phyloP scores from a whole-genome alignment of 2,888 invertebrate genomes.

The Drosophila buzzatii region DNA sequence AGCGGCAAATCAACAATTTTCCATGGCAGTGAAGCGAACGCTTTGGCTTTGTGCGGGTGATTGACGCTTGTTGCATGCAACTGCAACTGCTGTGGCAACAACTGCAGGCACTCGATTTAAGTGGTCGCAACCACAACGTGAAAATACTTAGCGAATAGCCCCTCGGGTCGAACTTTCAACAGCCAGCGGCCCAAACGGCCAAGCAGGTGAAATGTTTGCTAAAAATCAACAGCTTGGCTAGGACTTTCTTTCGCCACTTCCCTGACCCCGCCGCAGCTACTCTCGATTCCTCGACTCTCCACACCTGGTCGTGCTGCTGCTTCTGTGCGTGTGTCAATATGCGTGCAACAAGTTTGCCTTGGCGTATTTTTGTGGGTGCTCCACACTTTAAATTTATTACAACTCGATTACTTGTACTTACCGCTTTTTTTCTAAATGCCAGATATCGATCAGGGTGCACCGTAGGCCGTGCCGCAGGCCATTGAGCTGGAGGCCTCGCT shows the following conservation, averaged over 20 bases:
- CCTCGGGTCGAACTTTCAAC: slow-evolving; percentile 67
- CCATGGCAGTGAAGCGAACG: slow-evolving; percentile 79
- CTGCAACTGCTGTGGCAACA: slow-evolving; percentile 57
- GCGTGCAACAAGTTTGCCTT: slow-evolving; percentile 76
- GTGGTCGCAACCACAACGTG: slow-evolving; percentile 77
- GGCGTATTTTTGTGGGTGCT: slow-evolving; percentile 71
- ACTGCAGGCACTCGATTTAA: slow-evolving; percentile 77
- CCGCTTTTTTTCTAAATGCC: slow-evolving; percentile 71
- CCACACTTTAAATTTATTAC: slow-evolving; percentile 80
- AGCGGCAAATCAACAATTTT: slow-evolving; percentile 81
- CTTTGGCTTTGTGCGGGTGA: slow-evolving; percentile 77
- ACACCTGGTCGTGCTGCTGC: slow-evolving; percentile 27
- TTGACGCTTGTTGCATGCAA: slow-evolving; percentile 78
- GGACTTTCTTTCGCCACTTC: slow-evolving; percentile 66
- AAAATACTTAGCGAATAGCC: slow-evolving; percentile 63
- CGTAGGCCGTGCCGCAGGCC: slow-evolving; percentile 37
- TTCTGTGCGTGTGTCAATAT: slow-evolving; percentile 75
- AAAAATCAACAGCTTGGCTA: slow-evolving; percentile 67
- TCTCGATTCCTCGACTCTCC: neutral
- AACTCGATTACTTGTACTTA: slow-evolving; percentile 82
- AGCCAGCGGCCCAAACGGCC: slow-evolving; percentile 41
- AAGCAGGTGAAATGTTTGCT: slow-evolving; percentile 79
- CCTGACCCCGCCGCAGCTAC: neutral
- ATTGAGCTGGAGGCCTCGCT: slow-evolving; percentile 20
- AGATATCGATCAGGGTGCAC: slow-evolving; percentile 72